Evolutionary conservation across 2,797 vertebrate genomes (phyloP).

Genomic region (Kryptopterus vitreolus): DNA sequence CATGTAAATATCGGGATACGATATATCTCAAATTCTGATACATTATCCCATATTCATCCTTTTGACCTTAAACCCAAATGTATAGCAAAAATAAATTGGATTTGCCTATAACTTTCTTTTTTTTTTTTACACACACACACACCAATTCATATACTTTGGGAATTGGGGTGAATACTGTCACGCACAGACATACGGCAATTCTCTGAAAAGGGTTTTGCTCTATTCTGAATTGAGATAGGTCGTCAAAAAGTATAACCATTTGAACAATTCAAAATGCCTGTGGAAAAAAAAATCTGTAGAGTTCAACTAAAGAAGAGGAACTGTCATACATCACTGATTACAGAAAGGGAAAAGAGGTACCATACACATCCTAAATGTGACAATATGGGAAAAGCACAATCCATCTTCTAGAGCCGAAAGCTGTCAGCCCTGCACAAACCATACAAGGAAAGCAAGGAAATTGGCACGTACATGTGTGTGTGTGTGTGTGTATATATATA

Average conservation of each 20-base stretch:
- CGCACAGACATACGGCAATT: not conserved
- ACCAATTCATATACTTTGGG: not conserved
- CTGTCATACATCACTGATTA: conserved; percentile 7
- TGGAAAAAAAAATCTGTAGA: not conserved
- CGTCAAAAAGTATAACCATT: not conserved
- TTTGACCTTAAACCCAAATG: not conserved
- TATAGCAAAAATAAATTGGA: not conserved
- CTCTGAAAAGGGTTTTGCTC: not conserved
- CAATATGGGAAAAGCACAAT: conserved; percentile 11
- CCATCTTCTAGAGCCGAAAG: not conserved
- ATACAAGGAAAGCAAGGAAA: not conserved
- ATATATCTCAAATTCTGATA: not conserved
- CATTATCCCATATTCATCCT: not conserved
- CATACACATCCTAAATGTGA: conserved; percentile 15
- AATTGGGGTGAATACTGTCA: not conserved
- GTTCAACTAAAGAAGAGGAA: not conserved
- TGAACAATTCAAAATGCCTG: not conserved
- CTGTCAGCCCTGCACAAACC: not conserved
- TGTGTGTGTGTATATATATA: too few species aligned
- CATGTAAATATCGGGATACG: not conserved
- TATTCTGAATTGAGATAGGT: not conserved
- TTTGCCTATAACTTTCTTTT: not conserved
- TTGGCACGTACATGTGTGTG: too few species aligned
- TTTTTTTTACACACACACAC: not conserved
- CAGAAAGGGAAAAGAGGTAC: not conserved